Base-by-base conservation (phyloP, 2,797 vertebrate genomes). In the Chrosomus eos region DNA sequence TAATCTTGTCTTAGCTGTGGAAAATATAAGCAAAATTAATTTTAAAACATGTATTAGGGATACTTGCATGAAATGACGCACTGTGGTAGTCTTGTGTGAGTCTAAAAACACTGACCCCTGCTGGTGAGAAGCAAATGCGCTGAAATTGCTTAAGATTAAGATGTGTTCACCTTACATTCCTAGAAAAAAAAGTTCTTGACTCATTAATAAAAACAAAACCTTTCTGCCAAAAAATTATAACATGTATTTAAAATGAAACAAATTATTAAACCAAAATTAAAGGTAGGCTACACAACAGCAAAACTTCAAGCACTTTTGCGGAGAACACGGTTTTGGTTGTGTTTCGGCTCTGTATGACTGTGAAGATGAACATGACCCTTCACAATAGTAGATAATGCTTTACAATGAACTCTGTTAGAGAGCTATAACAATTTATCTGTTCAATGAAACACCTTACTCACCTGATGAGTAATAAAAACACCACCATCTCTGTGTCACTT, bases 81-180 rank as follows among this genome's bases (percentile, higher is more conserved):
- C 21, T 38, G 23, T 28, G 38, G n/a, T 45, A 8, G 23, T 5
- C 16, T 60, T 40, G 21, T 21, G 0, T 28, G 1, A 21, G 10
- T 53, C 40, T 51, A 19, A 19, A 51, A 51, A 88, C 75, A 84
- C 58, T 55, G 60, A 79, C 85, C 40, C 73, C 87, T 89, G 83
- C 86, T 87, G 88, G 87, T 64, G 26, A 86, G 67, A 67, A 81
- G 45, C 26, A 80, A 53, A 81, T 2, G 3, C 18, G 3, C 8
- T 5, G 67, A 16, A 9, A 16, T 40, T 43, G 9, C 21, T 70
- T 40, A 36, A 40, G 23, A 28, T 26, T 2, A 60, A 60, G n/a
- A 28, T 60, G n/a, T 13, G 10, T 14, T 23, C 19, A 23, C 0
- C 53, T 26, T 60, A 26, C 0, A n/a, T 26, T 26, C 55, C 11